Evolutionary conservation across 2,113 vertebrate species (phyloP).

Genomic region (Condylura cristata): DNA sequence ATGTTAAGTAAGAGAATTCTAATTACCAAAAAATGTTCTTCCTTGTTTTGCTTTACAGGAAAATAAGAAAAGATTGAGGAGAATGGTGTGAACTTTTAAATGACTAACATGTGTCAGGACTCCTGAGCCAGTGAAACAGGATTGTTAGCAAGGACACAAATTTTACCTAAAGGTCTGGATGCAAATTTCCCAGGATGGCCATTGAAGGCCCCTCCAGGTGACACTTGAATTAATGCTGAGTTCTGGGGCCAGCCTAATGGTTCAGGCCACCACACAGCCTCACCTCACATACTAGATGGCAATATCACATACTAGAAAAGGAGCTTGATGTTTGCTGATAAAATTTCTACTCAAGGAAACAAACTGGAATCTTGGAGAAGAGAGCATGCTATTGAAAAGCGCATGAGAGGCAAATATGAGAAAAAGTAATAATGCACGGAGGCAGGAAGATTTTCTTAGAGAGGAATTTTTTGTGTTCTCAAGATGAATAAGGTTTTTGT

Average conservation of each 20-base stretch:
- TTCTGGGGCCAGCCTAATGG: background rate
- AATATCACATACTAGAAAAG: background rate
- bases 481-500: background rate
- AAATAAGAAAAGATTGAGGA: background rate
- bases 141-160: background rate
- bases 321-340: background rate
- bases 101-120: background rate
- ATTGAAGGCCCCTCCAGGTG: accelerated
- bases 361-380: background rate
- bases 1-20: background rate
- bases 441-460: background rate
- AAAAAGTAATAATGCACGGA: background rate
- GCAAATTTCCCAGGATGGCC: background rate
- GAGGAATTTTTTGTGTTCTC: background rate
- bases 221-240: background rate
- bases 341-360: background rate
- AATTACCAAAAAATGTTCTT: background rate
- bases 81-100: background rate
- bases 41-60: background rate
- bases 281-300: too few relatives aligned
- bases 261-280: background rate
- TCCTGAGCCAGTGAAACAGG: background rate
- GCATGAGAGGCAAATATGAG: background rate
- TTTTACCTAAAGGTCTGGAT: background rate
- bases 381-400: background rate